A percentile compares a stretch with the other conserved stretches of the same genome.
These are phyloP conservation scores for Sparus aurata DNA, from an alignment of 2,797 vertebrate genomes.

Conservation along the genomic window DNA sequence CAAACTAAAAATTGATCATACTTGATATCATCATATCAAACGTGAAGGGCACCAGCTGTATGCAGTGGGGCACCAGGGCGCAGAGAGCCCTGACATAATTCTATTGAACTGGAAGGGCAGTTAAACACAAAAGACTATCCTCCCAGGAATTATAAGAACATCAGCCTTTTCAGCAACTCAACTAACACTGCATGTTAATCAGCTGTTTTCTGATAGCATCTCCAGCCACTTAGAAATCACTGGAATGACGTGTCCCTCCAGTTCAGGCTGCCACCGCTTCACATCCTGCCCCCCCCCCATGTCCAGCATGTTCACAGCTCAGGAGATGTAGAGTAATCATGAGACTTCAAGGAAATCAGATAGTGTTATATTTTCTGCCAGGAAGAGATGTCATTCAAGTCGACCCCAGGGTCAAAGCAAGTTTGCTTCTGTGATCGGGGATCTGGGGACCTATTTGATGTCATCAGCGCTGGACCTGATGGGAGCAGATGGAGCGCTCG, in stretches of 20 bases:
- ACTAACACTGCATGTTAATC: neutral
- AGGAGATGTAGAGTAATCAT: conserved; percentile 51
- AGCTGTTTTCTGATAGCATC: neutral
- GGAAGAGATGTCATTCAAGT: conserved; percentile 46
- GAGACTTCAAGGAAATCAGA: conserved; percentile 58
- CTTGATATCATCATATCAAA: too few relatives aligned
- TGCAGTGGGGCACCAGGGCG: too few relatives aligned
- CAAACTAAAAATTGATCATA: too few relatives aligned
- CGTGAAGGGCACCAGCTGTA: too few relatives aligned
- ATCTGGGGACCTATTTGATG: conserved; percentile 37
- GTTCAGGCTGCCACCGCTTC: neutral
- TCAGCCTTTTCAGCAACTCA: neutral
- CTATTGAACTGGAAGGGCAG: too few relatives aligned
- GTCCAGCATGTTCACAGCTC: conserved; percentile 28
- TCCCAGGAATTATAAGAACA: neutral
- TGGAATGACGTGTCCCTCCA: conserved; percentile 15
- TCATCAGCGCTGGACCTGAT: conserved; percentile 22
- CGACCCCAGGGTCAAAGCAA: conserved; percentile 52
- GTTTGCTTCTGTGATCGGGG: conserved; percentile 36
- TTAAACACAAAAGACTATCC: too few relatives aligned
- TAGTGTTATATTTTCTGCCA: conserved; percentile 45
- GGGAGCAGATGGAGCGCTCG: conserved; percentile 19
- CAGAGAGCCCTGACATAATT: too few relatives aligned
- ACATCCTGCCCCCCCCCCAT: neutral
- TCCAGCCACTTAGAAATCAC: conserved; percentile 9